These are phyloP conservation scores for Xylota sylvarum DNA, from an alignment of 2,888 invertebrate species.

Conservation along the genomic window DNA sequence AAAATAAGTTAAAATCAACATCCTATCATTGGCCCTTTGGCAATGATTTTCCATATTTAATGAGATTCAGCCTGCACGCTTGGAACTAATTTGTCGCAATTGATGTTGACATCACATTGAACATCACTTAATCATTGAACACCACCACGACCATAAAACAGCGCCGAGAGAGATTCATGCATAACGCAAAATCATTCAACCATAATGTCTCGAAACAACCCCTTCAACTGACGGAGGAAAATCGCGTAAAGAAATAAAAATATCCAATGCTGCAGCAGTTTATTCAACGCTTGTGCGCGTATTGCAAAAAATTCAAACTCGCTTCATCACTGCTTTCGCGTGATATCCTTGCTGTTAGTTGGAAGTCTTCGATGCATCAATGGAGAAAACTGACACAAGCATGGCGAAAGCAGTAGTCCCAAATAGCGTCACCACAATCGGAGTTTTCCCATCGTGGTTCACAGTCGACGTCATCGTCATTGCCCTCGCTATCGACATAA, in stretches of 20 bases:
- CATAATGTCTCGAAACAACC: slow-evolving; percentile 1
- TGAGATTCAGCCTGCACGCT: slow-evolving; percentile 17
- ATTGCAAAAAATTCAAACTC: slow-evolving; percentile 34
- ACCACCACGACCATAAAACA: slow-evolving; percentile 1
- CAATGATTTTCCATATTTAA: slow-evolving; percentile 18
- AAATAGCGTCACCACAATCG: slow-evolving; percentile 53
- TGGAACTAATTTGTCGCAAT: slow-evolving; percentile 46
- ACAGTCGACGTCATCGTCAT: slow-evolving; percentile 55
- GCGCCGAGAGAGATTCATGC: slow-evolving; percentile 12
- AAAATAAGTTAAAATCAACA: slow-evolving; percentile 1
- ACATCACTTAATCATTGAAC: slow-evolving; percentile 48
- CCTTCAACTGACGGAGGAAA: neutral
- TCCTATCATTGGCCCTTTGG: neutral
- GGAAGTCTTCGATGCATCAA: slow-evolving; percentile 45
- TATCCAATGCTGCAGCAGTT: slow-evolving; percentile 4
- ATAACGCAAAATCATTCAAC: slow-evolving; percentile 32
- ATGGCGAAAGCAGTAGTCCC: slow-evolving; percentile 28
- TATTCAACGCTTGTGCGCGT: neutral
- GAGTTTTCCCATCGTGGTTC: slow-evolving; percentile 37
- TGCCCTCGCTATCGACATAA: slow-evolving; percentile 40
- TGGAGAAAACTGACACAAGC: slow-evolving; percentile 46
- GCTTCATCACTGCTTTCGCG: slow-evolving; percentile 12
- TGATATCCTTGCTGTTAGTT: slow-evolving; percentile 20
- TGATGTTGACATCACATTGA: slow-evolving; percentile 56
- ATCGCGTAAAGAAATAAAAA: slow-evolving; percentile 14